Evolutionary conservation across 1,140 invertebrate species (phyloP).

Genomic region (Camponotus vicinus): DNA sequence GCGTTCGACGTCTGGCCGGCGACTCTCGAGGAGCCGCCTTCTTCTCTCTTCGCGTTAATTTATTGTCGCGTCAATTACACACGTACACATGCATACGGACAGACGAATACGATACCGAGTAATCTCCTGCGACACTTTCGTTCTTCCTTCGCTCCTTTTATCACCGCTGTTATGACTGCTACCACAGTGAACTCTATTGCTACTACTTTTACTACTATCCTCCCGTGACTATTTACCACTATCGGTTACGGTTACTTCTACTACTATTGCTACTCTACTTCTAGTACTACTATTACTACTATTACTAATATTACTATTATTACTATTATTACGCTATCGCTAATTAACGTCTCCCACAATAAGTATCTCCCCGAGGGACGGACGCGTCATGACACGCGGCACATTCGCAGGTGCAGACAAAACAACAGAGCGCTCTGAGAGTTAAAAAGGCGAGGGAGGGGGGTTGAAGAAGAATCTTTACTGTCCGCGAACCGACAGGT

Average conservation of each 20-base stretch:
- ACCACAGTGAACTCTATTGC: not conserved
- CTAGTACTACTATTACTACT: conserved; percentile 45
- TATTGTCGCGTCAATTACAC: conserved; percentile 83
- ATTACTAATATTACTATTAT: conserved; percentile 46
- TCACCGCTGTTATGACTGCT: conserved; percentile 29
- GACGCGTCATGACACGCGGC: conserved; percentile 58
- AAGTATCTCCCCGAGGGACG: conserved; percentile 45
- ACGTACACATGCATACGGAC: conserved; percentile 25
- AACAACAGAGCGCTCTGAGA: conserved; percentile 40
- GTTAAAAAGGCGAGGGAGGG: not conserved
- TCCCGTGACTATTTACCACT: conserved; percentile 19
- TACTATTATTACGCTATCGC: conserved; percentile 46
- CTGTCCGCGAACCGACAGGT: conserved; percentile 40
- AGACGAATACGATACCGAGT: conserved; percentile 57
- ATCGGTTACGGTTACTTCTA: conserved; percentile 43
- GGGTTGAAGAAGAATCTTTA: not conserved
- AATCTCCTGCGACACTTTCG: conserved; percentile 67
- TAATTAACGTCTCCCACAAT: conserved; percentile 47
- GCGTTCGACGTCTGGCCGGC: conserved; percentile 54
- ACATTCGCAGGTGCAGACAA: conserved; percentile 66
- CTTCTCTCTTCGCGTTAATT: conserved; percentile 66
- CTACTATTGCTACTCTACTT: conserved; percentile 33
- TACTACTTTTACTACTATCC: conserved; percentile 30
- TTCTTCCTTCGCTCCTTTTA: conserved; percentile 64
- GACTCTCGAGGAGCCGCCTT: conserved; percentile 66